Conservation (phyloP, 92 coral and sea anemone genomes). For the Epizoanthus scotinus region DNA sequence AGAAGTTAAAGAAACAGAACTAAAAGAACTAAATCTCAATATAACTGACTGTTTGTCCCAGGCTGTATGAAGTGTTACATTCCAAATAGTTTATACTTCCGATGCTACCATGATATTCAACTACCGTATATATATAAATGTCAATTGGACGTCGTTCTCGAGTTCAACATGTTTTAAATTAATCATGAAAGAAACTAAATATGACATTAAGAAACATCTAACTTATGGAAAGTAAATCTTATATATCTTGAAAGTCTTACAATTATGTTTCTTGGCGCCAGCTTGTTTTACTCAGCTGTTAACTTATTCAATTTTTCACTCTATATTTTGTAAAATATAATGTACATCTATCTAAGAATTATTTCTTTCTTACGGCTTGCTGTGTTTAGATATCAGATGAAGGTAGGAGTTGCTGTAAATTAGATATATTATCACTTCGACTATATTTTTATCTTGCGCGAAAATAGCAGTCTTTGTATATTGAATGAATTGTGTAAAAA, state of each 20-base stretch:
- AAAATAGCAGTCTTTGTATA: constrained; percentile 21
- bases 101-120: too few relatives aligned
- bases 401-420: background rate
- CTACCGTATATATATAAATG: too few relatives aligned
- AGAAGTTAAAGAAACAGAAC: too few relatives aligned
- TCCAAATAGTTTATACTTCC: too few relatives aligned
- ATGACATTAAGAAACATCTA: constrained; percentile 14
- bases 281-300: background rate
- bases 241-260: background rate
- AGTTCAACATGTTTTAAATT: too few relatives aligned
- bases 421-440: background rate
- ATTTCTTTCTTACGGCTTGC: background rate
- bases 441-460: constrained; percentile 6
- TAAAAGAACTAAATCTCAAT: too few relatives aligned
- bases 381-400: background rate
- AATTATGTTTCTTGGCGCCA: background rate
- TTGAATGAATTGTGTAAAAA: constrained; percentile 19
- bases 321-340: background rate
- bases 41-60: too few relatives aligned
- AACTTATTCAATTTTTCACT: constrained; percentile 9
- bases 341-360: background rate
- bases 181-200: background rate
- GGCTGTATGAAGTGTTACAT: too few relatives aligned
- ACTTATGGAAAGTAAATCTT: constrained; percentile 21
- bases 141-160: too few relatives aligned